Conservation (phyloP, 2,888 invertebrate genomes). For the Abrostola tripartita region DNA sequence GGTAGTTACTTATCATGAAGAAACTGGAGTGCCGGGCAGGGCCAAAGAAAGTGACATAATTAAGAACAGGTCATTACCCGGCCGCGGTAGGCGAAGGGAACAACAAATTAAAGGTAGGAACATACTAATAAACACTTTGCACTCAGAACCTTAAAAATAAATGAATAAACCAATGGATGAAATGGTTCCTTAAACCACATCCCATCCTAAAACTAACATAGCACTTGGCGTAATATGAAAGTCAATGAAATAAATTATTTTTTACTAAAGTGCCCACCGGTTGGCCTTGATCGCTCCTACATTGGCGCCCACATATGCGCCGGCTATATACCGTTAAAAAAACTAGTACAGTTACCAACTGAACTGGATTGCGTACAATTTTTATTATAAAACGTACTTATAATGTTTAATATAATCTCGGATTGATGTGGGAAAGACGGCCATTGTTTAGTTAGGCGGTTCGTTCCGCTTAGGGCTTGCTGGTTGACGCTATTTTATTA, state of each 20-base stretch:
- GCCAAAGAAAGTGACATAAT: no score
- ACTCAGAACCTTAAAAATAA: no score
- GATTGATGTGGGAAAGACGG: conserved; percentile 67
- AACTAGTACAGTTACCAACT: conserved; percentile 59
- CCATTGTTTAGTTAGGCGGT: conserved; percentile 42
- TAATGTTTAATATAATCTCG: conserved; percentile 67
- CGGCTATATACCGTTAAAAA: conserved; percentile 55
- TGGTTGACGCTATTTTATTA: neutral
- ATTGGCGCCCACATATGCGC: conserved; percentile 51
- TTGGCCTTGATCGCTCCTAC: conserved; percentile 49
- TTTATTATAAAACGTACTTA: conserved; percentile 65
- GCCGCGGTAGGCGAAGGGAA: no score
- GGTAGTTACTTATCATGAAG: no score
- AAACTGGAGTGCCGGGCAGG: no score
- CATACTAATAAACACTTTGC: no score
- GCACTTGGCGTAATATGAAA: conserved; percentile 40
- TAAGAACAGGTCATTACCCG: no score
- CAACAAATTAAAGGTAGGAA: no score
- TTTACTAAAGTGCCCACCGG: conserved; percentile 43
- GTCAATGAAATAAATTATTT: conserved; percentile 51
- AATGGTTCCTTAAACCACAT: neutral
- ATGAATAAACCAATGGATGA: no score
- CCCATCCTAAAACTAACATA: conserved; percentile 17
- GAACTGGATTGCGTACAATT: conserved; percentile 66
- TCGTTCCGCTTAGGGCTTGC: conserved; percentile 1